Percentiles rank a stretch among this genome's conserved stretches.
Conservation (phyloP, 2,113 vertebrate species). For the Silurus meridionalis region DNA sequence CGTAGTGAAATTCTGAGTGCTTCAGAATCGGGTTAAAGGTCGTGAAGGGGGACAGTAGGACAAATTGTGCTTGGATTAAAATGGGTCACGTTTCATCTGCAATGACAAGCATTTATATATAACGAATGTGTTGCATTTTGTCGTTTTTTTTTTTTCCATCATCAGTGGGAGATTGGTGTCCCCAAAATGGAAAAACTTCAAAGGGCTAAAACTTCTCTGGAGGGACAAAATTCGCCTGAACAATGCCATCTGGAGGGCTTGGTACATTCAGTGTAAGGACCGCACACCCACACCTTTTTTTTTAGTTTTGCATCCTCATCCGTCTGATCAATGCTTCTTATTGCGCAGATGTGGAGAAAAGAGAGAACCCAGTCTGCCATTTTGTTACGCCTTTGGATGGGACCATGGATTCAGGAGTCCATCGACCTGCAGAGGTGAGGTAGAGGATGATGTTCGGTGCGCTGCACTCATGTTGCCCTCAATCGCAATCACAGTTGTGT, state of each 20-base stretch:
- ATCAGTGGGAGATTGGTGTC: constrained; percentile 94
- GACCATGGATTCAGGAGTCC: constrained; percentile 82
- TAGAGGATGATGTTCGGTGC: too few relatives aligned
- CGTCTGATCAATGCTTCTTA: not conserved
- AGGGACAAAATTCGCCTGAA: constrained; percentile 99
- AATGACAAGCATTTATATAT: not conserved
- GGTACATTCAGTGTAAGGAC: constrained; percentile 98
- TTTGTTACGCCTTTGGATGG: constrained; percentile 93
- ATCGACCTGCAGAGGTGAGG: constrained; percentile 84
- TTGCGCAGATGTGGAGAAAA: constrained; percentile 86
- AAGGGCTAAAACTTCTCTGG: constrained; percentile 95
- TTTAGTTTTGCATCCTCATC: not conserved
- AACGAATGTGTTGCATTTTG: not conserved
- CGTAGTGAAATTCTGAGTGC: not conserved
- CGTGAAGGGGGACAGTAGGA: not conserved
- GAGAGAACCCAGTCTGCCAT: constrained; percentile 93
- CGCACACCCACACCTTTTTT: not conserved
- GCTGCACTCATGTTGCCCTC: too few relatives aligned
- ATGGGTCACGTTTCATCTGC: not conserved
- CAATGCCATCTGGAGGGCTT: constrained; percentile 99
- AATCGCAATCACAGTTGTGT: too few relatives aligned
- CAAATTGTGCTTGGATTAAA: not conserved
- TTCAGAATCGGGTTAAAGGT: not conserved
- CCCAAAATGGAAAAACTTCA: constrained; percentile 99
- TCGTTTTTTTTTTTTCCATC: not conserved